A percentile compares a stretch with the other conserved stretches of the same genome.
phyloP scores from a whole-genome alignment of 2,113 vertebrate genomes.

The Collichthys lucidus region DNA sequence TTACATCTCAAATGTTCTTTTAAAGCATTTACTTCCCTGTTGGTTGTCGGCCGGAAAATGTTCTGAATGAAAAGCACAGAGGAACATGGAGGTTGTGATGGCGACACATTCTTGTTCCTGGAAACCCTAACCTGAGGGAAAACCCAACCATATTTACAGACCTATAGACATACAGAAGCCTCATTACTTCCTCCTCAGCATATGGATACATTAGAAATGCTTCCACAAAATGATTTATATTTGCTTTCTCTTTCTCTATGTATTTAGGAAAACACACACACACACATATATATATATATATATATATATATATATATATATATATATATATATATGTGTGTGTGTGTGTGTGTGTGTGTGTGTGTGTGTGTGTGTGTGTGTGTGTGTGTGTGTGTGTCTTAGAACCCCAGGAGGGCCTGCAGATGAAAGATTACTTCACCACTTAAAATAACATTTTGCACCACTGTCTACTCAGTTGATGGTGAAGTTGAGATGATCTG shows the following conservation, averaged over 20 bases:
- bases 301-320: too few species aligned
- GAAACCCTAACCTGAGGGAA: not conserved
- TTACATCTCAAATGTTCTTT: not conserved
- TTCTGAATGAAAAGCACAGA: not conserved
- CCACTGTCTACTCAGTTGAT: not conserved
- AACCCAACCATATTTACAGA: slow-evolving; percentile 11
- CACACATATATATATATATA: too few species aligned
- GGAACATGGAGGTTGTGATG: not conserved
- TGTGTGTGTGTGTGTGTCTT: too few species aligned
- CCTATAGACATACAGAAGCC: not conserved
- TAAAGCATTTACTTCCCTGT: not conserved
- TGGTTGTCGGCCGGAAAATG: not conserved
- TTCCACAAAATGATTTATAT: not conserved
- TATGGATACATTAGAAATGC: not conserved
- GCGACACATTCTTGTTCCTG: slow-evolving; percentile 37
- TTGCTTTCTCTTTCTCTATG: not conserved
- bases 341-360: too few species aligned
- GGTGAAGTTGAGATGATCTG: not conserved
- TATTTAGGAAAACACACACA: not conserved
- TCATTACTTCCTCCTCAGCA: not conserved
- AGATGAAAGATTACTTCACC: not conserved
- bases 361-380: too few species aligned
- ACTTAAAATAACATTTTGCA: not conserved
- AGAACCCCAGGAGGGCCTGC: not conserved
- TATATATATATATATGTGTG: too few species aligned